Evolutionary conservation across 2,888 invertebrate species (phyloP), one percentile per base, ranked within the genome.

Genomic region (Conchocele bisecta): DNA sequence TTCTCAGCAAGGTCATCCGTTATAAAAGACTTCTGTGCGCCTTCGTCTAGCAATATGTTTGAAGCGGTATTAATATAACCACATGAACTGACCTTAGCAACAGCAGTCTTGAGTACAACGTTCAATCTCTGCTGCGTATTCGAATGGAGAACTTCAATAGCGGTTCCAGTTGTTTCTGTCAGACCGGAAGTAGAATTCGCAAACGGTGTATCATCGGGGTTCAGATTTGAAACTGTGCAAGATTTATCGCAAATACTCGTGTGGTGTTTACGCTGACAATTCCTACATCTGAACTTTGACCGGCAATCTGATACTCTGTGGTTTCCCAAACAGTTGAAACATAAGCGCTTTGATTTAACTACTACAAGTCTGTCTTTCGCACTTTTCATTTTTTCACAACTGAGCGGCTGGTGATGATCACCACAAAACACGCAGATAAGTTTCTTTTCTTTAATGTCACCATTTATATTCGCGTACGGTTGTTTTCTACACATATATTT

Each of bases 1-100:
- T 61, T 46, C 13, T 61, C 35, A 9, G 71, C 74, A 20, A 74
- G 31, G 35, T 66, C 17, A 13, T 58, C 35, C 1, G 70, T 54
- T 17, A 70, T 67, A 41, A 74, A 77, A 13, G 63, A 65, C 24
- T 63, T 24, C 31, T 60, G 56, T 11, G 68, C 22, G 9, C 64
- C 70, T 28, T 70, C 64, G 41, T 64, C 59, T 29, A 70, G 48
- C 17, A 64, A 33, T 13, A 64, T 64, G 28, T 53, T 44, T n/a
- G n/a, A n/a, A 26, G 53, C 51, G 26, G 39, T 48, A 22, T 13
- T 31, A 7, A 39, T 48, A 17, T 28, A 31, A 20, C 15, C 42
- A 13, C 22, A 20, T 20, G 58, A 54, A 29, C 35, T 42, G 26
- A 60, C 37, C 11, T 26, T 31, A 26, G 48, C 61, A 20, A 65